These are phyloP conservation scores for Coregonus suidteri DNA, from an alignment of 2,797 vertebrate species.

Conservation along the genomic window DNA sequence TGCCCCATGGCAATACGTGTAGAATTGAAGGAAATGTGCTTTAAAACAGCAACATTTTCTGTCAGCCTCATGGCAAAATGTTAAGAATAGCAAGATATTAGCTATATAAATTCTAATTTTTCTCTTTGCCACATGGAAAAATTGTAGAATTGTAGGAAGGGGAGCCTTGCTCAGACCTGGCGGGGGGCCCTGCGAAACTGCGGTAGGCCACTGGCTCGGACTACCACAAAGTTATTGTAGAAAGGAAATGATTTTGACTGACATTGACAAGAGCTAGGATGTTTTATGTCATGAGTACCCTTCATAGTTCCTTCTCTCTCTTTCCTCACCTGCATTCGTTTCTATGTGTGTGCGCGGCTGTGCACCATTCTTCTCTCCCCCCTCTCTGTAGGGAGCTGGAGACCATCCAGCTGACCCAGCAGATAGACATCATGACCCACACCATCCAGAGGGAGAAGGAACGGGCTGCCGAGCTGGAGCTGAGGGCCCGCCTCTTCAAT, in stretches of 20 bases:
- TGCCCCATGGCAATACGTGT: too few species aligned
- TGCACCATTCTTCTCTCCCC: not conserved
- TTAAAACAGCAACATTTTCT: too few species aligned
- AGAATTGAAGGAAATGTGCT: too few species aligned
- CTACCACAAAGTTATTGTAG: too few species aligned
- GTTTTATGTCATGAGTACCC: not conserved
- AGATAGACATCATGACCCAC: conserved; percentile 69
- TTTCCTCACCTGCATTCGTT: not conserved
- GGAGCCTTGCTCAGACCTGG: too few species aligned
- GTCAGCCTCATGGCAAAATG: too few species aligned
- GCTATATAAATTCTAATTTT: too few species aligned
- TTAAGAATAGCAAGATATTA: too few species aligned
- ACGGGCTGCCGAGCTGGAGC: conserved; percentile 74
- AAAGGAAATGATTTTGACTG: not conserved
- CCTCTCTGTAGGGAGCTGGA: conserved; percentile 76
- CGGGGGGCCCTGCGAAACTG: too few species aligned
- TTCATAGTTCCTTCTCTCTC: not conserved
- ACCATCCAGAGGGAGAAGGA: conserved; percentile 77
- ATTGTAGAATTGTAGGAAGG: too few species aligned
- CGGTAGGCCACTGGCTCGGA: too few species aligned
- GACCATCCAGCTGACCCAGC: conserved; percentile 72
- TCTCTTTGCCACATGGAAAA: too few species aligned
- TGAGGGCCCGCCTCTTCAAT: conserved; percentile 78
- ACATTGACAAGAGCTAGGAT: not conserved
- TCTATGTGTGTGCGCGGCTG: not conserved